phyloP scores from a whole-genome alignment of 2,113 vertebrate genomes.

The Brevimyrus niger region DNA sequence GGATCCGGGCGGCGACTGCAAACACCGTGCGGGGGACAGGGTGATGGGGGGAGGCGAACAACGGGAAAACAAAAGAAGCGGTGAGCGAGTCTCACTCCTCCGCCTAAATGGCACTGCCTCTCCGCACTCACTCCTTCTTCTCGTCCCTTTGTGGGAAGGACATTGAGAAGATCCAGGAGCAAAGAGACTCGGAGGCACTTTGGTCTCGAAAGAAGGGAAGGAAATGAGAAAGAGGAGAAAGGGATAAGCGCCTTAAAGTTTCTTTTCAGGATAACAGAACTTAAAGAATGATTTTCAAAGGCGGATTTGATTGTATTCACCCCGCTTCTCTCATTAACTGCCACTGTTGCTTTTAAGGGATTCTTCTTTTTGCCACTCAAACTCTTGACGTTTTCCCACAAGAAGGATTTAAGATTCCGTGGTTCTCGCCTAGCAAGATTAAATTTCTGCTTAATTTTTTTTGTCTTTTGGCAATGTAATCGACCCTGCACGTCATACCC shows the following conservation, averaged over 20 bases:
- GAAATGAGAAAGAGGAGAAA: background rate
- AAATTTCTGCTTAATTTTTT: slow-evolving; percentile 10
- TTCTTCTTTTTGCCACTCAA: background rate
- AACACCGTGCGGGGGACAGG: background rate
- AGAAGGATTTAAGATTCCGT: background rate
- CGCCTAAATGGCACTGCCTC: background rate
- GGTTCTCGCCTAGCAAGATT: background rate
- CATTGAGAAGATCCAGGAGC: slow-evolving; percentile 11
- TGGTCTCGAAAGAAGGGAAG: background rate
- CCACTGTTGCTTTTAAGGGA: background rate
- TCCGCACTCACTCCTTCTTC: background rate
- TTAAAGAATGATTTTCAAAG: slow-evolving; percentile 22
- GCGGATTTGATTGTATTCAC: slow-evolving; percentile 14
- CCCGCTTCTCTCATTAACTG: background rate
- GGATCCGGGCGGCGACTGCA: background rate
- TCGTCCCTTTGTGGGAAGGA: background rate
- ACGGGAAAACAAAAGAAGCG: background rate
- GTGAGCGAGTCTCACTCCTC: background rate
- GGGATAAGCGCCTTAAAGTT: slow-evolving; percentile 19
- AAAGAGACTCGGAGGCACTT: background rate
- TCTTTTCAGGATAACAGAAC: slow-evolving; percentile 14
- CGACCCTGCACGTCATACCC: background rate
- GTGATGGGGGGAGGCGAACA: background rate
- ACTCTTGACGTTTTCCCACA: slow-evolving; percentile 5
- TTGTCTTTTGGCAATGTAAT: background rate